Base-by-base conservation (phyloP, 2,888 invertebrate genomes). In the Hecatera dysodea region DNA sequence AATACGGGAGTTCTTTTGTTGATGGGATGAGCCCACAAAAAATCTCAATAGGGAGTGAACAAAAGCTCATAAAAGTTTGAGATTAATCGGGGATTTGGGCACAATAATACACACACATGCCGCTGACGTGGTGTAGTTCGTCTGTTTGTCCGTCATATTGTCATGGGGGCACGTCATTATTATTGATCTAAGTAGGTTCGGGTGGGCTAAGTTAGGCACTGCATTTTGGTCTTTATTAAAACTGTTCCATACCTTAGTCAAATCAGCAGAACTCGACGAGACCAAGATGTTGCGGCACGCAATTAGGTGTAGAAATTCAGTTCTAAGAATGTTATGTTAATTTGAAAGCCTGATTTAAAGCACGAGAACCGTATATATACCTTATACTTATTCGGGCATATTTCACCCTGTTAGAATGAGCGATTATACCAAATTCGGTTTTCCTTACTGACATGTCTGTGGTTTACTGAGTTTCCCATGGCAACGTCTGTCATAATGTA, bases 31-130 rank as follows among this genome's bases (percentile, higher is more conserved):
- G 75, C 72, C 83, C 75, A 75, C 77, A 93, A 93, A 93, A 93
- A 90, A 93, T 86, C 64, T 84, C 90, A 82, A 93, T 93, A 93
- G 93, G 94, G 94, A 91, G 91, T 92, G 93, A 93, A 95, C 94
- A 96, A 96, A 94, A 93, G 94, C 92, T 92, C 89, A 91, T 94
- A 94, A 95, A 95, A 95, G 94, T 94, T 93, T 93, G 93, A 93
- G 95, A 95, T 95, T 95, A 95, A 94, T 94, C 94, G 93, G 92
- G 94, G 94, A 95, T 95, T 95, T 93, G 90, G 90, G 91, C 92
- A 93, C 94, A 95, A 95, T 93, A 93, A 91, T 91, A 81, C 87
- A 89, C 92, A 91, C 93, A 94, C 93, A 94, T 94, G 94, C 91
- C 93, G 88, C 86, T 85, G 88, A 88, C 84, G 85, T 86, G 78